Evolutionary conservation across 1,140 invertebrate species (phyloP).

Genomic region (Limonius californicus): DNA sequence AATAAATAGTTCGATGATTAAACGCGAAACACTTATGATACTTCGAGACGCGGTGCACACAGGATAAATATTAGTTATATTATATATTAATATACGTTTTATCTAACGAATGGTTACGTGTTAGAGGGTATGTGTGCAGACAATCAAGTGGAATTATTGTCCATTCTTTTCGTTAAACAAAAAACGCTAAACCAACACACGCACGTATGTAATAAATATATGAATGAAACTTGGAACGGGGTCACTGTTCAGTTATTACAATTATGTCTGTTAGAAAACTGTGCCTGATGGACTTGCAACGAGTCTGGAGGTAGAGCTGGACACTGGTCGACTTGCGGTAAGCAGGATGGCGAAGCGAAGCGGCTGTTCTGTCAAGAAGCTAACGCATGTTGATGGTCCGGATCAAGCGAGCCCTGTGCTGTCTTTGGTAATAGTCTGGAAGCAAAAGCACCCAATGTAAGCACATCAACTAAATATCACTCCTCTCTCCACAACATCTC

Average conservation of each 20-base stretch:
- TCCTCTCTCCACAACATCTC: no score
- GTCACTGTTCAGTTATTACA: slow-evolving; percentile 7
- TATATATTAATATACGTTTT: background rate
- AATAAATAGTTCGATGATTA: background rate
- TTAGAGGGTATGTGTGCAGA: background rate
- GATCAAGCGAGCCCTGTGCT: slow-evolving; percentile 34
- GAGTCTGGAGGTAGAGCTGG: slow-evolving; percentile 1
- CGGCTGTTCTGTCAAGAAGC: slow-evolving; percentile 40
- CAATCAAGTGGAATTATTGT: slow-evolving; percentile 42
- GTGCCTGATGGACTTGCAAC: slow-evolving; percentile 6
- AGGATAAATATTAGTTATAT: background rate
- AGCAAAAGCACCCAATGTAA: slow-evolving; percentile 11
- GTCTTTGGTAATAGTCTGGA: slow-evolving; percentile 8
- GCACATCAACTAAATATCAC: background rate
- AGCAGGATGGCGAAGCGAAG: slow-evolving; percentile 45
- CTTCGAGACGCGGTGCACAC: slow-evolving; percentile 5
- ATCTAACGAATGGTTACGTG: background rate
- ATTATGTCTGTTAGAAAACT: background rate
- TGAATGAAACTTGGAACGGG: background rate
- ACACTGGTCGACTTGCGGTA: slow-evolving; percentile 26
- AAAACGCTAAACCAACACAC: background rate
- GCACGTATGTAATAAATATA: slow-evolving; percentile 9
- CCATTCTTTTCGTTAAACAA: slow-evolving; percentile 30
- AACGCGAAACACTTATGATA: slow-evolving; percentile 2
- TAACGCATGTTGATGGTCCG: slow-evolving; percentile 41